Evolutionary conservation across 2,888 invertebrate species (phyloP).

Genomic region (Lasioglossum lativentre): DNA sequence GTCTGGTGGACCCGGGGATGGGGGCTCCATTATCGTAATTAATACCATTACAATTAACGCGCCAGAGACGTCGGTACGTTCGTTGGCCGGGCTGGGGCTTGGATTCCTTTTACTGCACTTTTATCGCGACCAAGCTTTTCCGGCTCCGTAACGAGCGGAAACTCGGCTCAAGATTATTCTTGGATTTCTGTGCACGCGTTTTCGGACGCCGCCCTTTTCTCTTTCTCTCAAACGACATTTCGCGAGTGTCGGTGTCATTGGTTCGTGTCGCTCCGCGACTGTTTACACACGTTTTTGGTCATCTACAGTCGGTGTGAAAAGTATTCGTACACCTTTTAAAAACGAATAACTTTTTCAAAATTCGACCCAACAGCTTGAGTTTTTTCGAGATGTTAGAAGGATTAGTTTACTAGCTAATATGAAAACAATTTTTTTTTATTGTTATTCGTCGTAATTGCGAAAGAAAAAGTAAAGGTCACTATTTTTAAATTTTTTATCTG

Average conservation of each 20-base stretch:
- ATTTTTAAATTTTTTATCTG: too few relatives aligned
- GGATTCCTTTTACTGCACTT: conserved; percentile 73
- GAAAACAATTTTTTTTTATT: too few relatives aligned
- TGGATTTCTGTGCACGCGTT: conserved; percentile 43
- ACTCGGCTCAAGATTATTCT: conserved; percentile 49
- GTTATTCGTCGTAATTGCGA: too few relatives aligned
- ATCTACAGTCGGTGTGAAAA: neutral
- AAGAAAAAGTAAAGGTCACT: too few relatives aligned
- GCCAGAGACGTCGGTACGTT: conserved; percentile 67
- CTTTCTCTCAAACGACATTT: neutral
- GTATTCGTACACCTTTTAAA: too few relatives aligned
- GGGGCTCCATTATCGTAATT: conserved; percentile 82
- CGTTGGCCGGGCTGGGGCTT: conserved; percentile 55
- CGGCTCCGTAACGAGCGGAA: conserved; percentile 65
- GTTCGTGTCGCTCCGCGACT: neutral
- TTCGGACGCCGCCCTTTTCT: neutral
- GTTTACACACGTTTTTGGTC: neutral
- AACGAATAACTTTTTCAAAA: too few relatives aligned
- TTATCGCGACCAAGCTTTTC: conserved; percentile 71
- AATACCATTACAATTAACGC: conserved; percentile 83
- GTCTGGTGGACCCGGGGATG: conserved; percentile 41
- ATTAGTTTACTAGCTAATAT: too few relatives aligned
- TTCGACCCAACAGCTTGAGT: too few relatives aligned
- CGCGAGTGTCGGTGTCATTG: neutral
- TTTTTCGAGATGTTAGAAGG: too few relatives aligned